Evolutionary conservation across 2,797 vertebrate genomes (phyloP).

Genomic region (Pseudopleuronectes americanus): DNA sequence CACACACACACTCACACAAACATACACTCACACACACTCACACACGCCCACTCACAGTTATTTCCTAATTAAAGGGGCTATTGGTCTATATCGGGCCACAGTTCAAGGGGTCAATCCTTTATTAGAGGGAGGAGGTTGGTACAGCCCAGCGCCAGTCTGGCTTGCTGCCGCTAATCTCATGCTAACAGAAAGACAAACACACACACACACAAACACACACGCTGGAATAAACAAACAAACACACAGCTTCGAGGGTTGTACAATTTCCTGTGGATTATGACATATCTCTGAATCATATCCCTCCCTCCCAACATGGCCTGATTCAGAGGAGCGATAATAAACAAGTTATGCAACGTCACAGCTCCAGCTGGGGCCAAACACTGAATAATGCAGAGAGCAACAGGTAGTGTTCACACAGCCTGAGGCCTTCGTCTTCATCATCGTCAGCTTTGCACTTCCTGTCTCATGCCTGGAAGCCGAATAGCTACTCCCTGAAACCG

Average conservation of each 20-base stretch:
- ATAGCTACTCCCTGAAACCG: slow-evolving; percentile 30
- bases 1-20: neutral
- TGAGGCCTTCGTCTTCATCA: slow-evolving; percentile 29
- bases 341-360: slow-evolving; percentile 43
- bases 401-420: slow-evolving; percentile 33
- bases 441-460: slow-evolving; percentile 18
- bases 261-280: slow-evolving; percentile 69
- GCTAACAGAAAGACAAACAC: slow-evolving; percentile 20
- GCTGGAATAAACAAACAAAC: slow-evolving; percentile 4
- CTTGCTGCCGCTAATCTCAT: slow-evolving; percentile 50
- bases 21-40: neutral
- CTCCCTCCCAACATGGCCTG: slow-evolving; percentile 46
- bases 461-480: slow-evolving; percentile 10
- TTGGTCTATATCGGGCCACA: slow-evolving; percentile 25
- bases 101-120: slow-evolving; percentile 58
- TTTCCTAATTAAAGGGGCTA: slow-evolving; percentile 30
- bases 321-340: slow-evolving; percentile 29
- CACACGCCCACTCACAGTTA: neutral
- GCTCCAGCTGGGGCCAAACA: neutral
- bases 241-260: slow-evolving; percentile 8
- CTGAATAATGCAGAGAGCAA: slow-evolving; percentile 10
- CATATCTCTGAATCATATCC: slow-evolving; percentile 67
- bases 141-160: slow-evolving; percentile 48
- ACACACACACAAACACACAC: slow-evolving; percentile 17
- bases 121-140: slow-evolving; percentile 47